A percentile compares a stretch with the other conserved stretches of the same genome.
These are phyloP conservation scores for Heliconius nattereri DNA, from an alignment of 1,140 invertebrate species.

Conservation along the genomic window DNA sequence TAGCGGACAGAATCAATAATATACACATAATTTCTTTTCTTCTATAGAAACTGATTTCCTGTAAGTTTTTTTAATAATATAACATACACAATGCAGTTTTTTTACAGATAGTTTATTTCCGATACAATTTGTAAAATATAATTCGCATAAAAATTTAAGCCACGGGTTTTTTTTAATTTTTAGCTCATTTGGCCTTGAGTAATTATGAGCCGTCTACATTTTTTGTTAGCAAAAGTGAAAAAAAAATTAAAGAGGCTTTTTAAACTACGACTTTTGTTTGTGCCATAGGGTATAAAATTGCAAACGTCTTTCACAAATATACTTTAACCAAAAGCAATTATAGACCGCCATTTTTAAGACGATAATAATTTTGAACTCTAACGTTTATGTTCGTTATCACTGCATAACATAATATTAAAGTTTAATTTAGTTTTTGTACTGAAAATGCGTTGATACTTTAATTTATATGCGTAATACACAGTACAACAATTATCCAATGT, in stretches of 20 bases:
- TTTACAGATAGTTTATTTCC: background rate
- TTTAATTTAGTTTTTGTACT: background rate
- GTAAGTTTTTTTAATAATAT: background rate
- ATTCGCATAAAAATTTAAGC: background rate
- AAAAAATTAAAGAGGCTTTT: no score
- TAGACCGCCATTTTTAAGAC: no score
- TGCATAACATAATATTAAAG: background rate
- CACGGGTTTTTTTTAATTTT: background rate
- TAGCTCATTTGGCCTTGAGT: no score
- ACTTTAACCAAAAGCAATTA: no score
- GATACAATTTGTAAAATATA: background rate
- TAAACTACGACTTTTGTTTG: no score
- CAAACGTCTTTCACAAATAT: no score
- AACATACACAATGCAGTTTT: background rate
- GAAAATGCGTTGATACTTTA: background rate
- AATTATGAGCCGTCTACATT: no score
- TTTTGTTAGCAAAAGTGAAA: no score
- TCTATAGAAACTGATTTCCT: slow-evolving; percentile 5
- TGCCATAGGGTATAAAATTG: no score
- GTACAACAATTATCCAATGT: background rate
- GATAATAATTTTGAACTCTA: background rate
- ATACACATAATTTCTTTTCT: background rate
- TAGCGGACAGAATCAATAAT: background rate
- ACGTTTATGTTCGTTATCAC: background rate
- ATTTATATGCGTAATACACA: background rate